Evolutionary conservation across 2,797 vertebrate genomes (phyloP).

Genomic region (Sarcophilus harrisii): DNA sequence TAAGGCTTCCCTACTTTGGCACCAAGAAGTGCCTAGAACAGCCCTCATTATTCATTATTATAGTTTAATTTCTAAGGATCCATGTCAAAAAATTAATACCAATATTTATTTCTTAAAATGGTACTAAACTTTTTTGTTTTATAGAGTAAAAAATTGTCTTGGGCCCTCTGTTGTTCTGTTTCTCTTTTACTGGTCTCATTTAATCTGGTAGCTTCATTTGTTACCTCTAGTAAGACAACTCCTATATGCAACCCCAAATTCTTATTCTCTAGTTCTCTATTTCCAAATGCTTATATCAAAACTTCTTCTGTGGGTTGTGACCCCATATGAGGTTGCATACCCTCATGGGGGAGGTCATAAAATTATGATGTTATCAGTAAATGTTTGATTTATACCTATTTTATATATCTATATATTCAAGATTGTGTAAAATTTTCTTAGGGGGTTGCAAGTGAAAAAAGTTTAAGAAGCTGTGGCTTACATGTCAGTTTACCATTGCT

Average conservation of each 20-base stretch:
- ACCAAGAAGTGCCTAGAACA: constrained; percentile 60
- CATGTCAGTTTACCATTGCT: neutral
- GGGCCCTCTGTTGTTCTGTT: constrained; percentile 36
- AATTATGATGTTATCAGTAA: no score
- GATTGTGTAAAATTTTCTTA: no score
- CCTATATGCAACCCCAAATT: neutral
- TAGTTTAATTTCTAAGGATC: constrained; percentile 77
- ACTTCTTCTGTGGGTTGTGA: no score
- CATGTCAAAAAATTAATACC: constrained; percentile 66
- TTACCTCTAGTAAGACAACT: neutral
- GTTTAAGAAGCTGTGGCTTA: no score
- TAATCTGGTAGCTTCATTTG: neutral
- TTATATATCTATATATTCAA: no score
- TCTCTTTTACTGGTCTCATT: constrained; percentile 35
- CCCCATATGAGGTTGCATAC: no score
- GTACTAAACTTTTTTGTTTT: constrained; percentile 74
- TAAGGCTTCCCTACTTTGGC: constrained; percentile 66
- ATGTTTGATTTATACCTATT: no score
- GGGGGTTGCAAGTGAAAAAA: no score
- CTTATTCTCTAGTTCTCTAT: neutral
- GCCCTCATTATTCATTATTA: constrained; percentile 38
- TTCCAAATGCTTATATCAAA: neutral
- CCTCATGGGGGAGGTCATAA: no score
- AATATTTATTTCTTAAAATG: constrained; percentile 73
- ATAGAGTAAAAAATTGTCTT: constrained; percentile 46